Conservation (phyloP, 2,797 vertebrate genomes). For the Eurystomus glaucurus region DNA sequence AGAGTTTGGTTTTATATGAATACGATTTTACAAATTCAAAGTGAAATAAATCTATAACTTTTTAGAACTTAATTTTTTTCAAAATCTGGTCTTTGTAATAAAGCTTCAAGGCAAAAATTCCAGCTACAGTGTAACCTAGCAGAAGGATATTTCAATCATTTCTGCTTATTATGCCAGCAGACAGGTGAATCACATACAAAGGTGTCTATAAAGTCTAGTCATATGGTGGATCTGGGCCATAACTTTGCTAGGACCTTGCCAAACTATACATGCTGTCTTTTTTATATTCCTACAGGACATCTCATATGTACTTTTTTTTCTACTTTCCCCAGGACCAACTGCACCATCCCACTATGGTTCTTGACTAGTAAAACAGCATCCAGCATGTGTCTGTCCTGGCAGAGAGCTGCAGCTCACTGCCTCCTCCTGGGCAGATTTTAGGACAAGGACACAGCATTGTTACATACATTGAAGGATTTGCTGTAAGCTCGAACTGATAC, state of each 20-base stretch:
- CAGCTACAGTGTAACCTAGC: neutral
- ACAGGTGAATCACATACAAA: neutral
- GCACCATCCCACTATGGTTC: neutral
- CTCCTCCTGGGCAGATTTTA: neutral
- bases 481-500: neutral
- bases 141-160: neutral
- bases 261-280: neutral
- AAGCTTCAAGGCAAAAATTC: neutral
- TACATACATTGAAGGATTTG: neutral
- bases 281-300: neutral
- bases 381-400: conserved; percentile 8
- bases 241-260: conserved; percentile 12
- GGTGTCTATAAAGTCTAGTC: neutral
- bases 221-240: neutral
- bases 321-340: neutral
- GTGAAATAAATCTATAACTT: neutral
- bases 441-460: neutral
- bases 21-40: neutral
- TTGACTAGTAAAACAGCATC: neutral
- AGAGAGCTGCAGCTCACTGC: neutral
- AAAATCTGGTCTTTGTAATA: neutral
- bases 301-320: neutral
- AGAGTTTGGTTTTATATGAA: neutral
- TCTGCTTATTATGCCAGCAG: neutral
- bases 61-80: neutral